Evolutionary conservation across 2,888 invertebrate species (phyloP).

Genomic region (Ochropacha duplaris): DNA sequence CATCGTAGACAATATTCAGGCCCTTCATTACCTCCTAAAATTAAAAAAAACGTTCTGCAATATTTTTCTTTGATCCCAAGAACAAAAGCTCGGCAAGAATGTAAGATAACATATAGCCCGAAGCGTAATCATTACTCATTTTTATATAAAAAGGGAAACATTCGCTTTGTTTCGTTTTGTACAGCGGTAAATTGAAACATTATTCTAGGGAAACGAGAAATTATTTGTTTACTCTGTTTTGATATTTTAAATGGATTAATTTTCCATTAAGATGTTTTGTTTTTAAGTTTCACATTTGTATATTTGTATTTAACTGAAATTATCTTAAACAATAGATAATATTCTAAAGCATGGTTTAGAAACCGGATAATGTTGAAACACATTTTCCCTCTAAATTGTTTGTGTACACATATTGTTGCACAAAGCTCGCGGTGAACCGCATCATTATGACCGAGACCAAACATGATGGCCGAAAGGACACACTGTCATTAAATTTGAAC

Average conservation of each 20-base stretch:
- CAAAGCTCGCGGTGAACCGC: constrained; percentile 29
- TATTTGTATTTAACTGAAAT: neutral
- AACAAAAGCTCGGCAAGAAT: constrained; percentile 33
- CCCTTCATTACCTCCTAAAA: constrained; percentile 92
- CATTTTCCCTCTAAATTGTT: constrained; percentile 3
- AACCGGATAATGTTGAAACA: neutral
- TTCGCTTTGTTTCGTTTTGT: constrained; percentile 44
- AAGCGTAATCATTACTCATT: constrained; percentile 54
- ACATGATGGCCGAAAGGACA: constrained; percentile 5
- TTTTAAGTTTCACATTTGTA: neutral
- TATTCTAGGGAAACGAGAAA: constrained; percentile 33
- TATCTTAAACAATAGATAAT: neutral
- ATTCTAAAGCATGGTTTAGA: neutral
- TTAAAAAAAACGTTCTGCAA: constrained; percentile 13
- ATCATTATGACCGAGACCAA: constrained; percentile 25
- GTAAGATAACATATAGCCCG: constrained; percentile 42
- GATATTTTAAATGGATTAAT: neutral
- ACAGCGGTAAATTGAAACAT: constrained; percentile 37
- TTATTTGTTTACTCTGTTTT: constrained; percentile 5
- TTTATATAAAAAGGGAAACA: constrained; percentile 42
- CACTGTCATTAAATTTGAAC: neutral
- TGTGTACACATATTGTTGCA: constrained; percentile 13
- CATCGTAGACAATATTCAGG: constrained; percentile 90
- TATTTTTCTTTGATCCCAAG: constrained; percentile 25
- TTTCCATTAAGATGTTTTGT: neutral